Evolutionary conservation across 1,140 invertebrate genomes (phyloP).

Genomic region (Cyclina sinensis): DNA sequence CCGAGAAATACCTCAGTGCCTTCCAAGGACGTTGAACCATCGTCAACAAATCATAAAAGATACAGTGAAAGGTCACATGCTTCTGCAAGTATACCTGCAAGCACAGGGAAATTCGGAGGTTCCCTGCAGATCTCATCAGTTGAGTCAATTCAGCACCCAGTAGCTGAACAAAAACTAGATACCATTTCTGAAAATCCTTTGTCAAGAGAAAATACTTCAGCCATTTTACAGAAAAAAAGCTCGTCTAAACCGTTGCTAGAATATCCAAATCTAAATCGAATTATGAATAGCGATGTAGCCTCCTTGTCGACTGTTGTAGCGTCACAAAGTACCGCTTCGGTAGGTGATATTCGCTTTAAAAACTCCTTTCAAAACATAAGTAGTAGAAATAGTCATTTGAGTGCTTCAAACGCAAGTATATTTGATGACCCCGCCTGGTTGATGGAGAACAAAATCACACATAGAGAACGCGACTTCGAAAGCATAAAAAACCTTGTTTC

Average conservation of each 20-base stretch:
- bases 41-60: background rate
- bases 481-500: slow-evolving; percentile 36
- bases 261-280: slow-evolving; percentile 10
- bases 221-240: background rate
- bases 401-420: slow-evolving; percentile 63
- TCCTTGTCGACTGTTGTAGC: background rate
- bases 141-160: background rate
- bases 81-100: slow-evolving; percentile 31
- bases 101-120: slow-evolving; percentile 62
- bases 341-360: slow-evolving; percentile 58
- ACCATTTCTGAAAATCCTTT: slow-evolving; percentile 62
- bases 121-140: background rate
- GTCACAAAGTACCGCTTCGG: slow-evolving; percentile 43
- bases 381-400: slow-evolving; percentile 63
- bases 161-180: slow-evolving; percentile 12
- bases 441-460: slow-evolving; percentile 12
- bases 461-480: background rate
- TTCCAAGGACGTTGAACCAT: background rate
- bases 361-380: slow-evolving; percentile 47
- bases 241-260: background rate
- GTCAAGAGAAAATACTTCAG: slow-evolving; percentile 56
- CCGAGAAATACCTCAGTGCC: background rate
- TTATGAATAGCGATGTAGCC: background rate
- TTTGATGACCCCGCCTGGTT: slow-evolving; percentile 59
- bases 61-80: slow-evolving; percentile 37